phyloP scores from a whole-genome alignment of 2,888 invertebrate genomes.

The Hypsopygia costalis region DNA sequence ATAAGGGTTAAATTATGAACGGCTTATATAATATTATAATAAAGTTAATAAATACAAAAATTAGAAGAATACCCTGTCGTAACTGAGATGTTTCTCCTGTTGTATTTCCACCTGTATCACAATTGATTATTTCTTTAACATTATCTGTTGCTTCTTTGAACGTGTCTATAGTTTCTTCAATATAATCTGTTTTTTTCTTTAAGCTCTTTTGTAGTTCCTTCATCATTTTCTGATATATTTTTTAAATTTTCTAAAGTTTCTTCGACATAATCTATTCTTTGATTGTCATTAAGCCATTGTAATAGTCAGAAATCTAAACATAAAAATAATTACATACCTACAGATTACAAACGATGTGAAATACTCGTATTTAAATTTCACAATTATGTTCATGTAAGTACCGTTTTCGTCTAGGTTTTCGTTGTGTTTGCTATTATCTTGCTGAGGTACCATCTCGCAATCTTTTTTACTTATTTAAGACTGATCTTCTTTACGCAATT shows the following conservation, averaged over 20 bases:
- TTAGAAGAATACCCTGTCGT: constrained; percentile 4
- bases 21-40: constrained; percentile 6
- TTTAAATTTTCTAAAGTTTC: constrained; percentile 1
- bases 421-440: constrained; percentile 7
- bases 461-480: constrained; percentile 7
- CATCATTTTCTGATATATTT: constrained; percentile 4
- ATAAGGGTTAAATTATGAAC: constrained; percentile 4
- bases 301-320: constrained; percentile 8
- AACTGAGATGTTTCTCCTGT: constrained; percentile 2
- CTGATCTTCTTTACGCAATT: constrained; percentile 1
- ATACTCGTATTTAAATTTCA: constrained; percentile 1
- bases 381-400: constrained; percentile 6
- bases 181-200: constrained; percentile 2
- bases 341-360: not conserved
- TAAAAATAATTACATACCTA: constrained; percentile 5
- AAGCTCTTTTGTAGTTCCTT: constrained; percentile 2
- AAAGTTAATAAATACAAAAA: constrained; percentile 3
- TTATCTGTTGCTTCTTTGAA: not conserved
- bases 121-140: constrained; percentile 7
- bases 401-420: constrained; percentile 1
- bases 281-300: constrained; percentile 9
- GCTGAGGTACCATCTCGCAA: constrained; percentile 1
- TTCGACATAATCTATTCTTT: constrained; percentile 7
- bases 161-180: not conserved
- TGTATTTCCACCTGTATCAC: constrained; percentile 3